phyloP scores from a whole-genome alignment of 1,140 invertebrate species.

The Venturia canescens region DNA sequence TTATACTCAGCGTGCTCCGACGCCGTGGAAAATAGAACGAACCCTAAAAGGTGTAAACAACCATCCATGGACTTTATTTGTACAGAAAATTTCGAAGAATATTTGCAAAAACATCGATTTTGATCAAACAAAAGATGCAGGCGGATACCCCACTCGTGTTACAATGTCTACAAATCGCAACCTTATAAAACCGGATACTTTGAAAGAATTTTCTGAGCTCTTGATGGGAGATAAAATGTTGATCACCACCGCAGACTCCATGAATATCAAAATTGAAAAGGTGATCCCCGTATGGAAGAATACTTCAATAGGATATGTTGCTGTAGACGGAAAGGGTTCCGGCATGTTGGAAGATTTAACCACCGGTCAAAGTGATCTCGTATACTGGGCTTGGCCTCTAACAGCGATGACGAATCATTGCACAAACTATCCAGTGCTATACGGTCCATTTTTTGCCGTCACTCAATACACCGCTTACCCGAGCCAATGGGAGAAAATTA shows the following conservation, averaged over 20 bases:
- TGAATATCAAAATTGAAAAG: too few species aligned
- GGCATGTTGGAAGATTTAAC: too few species aligned
- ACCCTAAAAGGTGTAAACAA: not conserved
- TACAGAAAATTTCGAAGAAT: not conserved
- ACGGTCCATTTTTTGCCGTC: too few species aligned
- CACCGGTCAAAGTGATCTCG: too few species aligned
- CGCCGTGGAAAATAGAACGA: slow-evolving; percentile 5
- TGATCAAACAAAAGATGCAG: not conserved
- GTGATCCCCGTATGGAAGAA: too few species aligned
- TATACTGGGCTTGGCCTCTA: too few species aligned
- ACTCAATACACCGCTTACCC: not conserved
- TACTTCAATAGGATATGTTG: too few species aligned
- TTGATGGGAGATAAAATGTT: too few species aligned
- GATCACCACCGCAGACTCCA: not conserved
- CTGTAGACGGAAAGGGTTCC: too few species aligned
- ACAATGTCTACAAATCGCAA: not conserved
- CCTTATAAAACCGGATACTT: too few species aligned
- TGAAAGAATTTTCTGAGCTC: too few species aligned
- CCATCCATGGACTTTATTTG: slow-evolving; percentile 19
- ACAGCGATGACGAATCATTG: not conserved
- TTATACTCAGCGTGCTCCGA: not conserved
- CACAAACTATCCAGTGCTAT: not conserved
- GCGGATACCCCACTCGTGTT: not conserved
- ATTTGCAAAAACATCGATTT: slow-evolving; percentile 10
- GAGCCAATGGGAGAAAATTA: not conserved